Percentiles rank a stretch among this genome's conserved stretches.
Conservation (phyloP, 2,113 vertebrate species). For the Tylochromis polylepis region DNA sequence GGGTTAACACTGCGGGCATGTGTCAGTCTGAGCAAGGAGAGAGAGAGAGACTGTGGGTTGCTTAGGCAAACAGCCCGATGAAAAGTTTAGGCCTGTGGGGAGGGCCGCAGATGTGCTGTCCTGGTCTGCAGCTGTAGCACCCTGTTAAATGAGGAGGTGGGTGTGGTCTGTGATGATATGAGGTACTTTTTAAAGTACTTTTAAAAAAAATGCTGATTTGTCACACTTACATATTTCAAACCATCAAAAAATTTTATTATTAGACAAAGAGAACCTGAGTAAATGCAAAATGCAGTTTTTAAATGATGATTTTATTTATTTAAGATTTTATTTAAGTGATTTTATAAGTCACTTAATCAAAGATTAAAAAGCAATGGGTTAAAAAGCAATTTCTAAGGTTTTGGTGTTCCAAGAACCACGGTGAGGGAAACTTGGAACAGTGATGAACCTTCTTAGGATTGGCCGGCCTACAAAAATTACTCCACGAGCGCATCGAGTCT, state of each 20-base stretch:
- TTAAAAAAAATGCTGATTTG: background rate
- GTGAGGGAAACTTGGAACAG: background rate
- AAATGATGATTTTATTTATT: background rate
- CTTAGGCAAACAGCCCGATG: slow-evolving; percentile 40
- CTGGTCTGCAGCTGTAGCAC: background rate
- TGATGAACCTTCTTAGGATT: background rate
- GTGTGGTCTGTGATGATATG: background rate
- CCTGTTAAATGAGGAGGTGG: background rate
- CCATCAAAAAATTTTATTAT: background rate
- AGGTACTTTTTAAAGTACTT: background rate
- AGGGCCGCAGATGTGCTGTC: background rate
- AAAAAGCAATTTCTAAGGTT: background rate
- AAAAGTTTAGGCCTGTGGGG: slow-evolving; percentile 36
- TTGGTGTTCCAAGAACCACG: background rate
- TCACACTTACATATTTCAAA: background rate
- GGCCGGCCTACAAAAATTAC: background rate
- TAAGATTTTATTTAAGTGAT: too few species aligned
- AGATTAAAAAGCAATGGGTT: too few species aligned
- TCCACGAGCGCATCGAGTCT: background rate
- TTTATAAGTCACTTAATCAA: too few species aligned
- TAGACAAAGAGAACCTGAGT: background rate
- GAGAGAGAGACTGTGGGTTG: slow-evolving; percentile 14
- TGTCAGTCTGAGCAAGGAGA: slow-evolving; percentile 11
- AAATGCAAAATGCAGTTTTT: background rate
- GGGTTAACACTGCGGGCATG: slow-evolving; percentile 19